Base-by-base conservation (phyloP, 1,140 invertebrate species). In the Brachionus plicatilis region DNA sequence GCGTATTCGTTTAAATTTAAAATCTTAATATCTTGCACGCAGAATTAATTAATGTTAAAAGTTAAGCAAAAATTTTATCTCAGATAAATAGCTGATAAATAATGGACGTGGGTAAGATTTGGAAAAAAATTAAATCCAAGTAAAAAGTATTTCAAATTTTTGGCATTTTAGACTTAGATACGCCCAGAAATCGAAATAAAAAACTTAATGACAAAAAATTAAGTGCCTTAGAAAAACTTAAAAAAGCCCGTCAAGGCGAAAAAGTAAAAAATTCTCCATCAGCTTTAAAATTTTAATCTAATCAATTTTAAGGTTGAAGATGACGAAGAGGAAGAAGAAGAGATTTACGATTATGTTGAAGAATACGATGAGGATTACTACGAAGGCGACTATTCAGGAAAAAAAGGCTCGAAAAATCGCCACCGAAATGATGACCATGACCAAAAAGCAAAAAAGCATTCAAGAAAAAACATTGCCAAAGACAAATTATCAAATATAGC, bases 181-280 rank as follows among this genome's bases (percentile, higher is more conserved):
- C 79, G 12, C 37, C 53, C 11, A 12, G 37, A 12, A 43, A 43
- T 41, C 33, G 79, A 37, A 41, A 65, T 47, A 82, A 82, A 66
- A 82, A 82, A 68, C 20, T 82, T 14, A 65, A 45, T 68, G 53
- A 82, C 33, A 82, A 82, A 65, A 82, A 82, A 82, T 41, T 83
- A 41, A 70, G 6, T 56, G 82, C 82, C n/a, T 83, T 83, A 37
- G 82, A 83, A 72, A 53, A 56, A 83, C 14, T 83, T 20, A 83
- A 72, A 70, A 53, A 60, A 68, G 45, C 47, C 2, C 37, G 82
- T 47, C 82, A 83, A 83, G 82, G 82, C 11, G 82, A 68, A 37
- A 68, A 83, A 56, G 76, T 41, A 65, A 53, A 33, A 14, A 41
- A 12, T 20, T 5, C 3, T 5, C 17, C 1, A n/a, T 17, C 20